These are phyloP conservation scores for Acholoe squamosa DNA, from an alignment of 2,888 invertebrate genomes.

Conservation along the genomic window DNA sequence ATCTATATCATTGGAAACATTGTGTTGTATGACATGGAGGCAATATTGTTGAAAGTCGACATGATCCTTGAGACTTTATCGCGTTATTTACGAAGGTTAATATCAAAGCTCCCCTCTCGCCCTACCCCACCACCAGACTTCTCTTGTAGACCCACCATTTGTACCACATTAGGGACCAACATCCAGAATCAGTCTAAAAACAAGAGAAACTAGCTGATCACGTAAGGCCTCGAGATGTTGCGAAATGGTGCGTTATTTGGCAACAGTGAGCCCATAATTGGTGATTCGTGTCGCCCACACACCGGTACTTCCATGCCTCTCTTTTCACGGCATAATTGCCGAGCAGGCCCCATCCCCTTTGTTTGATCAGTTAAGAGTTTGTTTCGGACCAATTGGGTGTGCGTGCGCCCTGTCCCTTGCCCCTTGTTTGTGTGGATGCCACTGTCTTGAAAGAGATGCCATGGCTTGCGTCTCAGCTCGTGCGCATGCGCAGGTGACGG, in stretches of 20 bases:
- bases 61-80: too few relatives aligned
- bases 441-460: not conserved
- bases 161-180: too few relatives aligned
- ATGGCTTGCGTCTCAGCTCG: not conserved
- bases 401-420: not conserved
- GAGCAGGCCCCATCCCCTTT: not conserved
- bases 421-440: not conserved
- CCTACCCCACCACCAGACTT: too few relatives aligned
- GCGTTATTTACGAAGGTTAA: too few relatives aligned
- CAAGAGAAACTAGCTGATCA: not conserved
- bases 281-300: not conserved
- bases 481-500: not conserved
- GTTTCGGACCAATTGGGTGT: not conserved
- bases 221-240: not conserved
- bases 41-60: too few relatives aligned
- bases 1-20: too few relatives aligned
- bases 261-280: not conserved
- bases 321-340: not conserved
- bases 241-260: not conserved
- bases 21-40: too few relatives aligned
- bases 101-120: too few relatives aligned
- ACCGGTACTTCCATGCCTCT: not conserved
- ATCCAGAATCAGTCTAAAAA: too few relatives aligned
- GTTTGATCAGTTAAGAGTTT: constrained; percentile 29
- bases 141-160: too few relatives aligned